phyloP scores from a whole-genome alignment of 1,140 invertebrate species.

The Philaenus spumarius region DNA sequence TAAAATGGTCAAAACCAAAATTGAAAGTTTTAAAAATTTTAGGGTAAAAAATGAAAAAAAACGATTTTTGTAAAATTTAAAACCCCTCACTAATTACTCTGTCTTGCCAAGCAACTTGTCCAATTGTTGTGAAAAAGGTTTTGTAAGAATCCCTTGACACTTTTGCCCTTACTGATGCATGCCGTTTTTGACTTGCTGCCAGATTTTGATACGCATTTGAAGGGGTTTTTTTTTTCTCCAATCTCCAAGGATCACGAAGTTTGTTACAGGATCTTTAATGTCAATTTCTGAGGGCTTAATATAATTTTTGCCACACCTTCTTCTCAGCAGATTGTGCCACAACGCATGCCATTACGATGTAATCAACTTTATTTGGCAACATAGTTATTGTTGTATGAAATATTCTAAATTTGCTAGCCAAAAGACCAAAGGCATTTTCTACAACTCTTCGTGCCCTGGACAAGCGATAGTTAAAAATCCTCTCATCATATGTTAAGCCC shows the following conservation, averaged over 20 bases:
- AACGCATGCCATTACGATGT: conserved; percentile 16
- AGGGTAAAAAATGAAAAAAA: too few relatives aligned
- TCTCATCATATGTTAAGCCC: conserved; percentile 26
- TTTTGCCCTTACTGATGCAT: background rate
- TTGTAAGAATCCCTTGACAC: background rate
- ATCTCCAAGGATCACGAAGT: background rate
- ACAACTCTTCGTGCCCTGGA: conserved; percentile 32
- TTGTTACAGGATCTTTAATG: background rate
- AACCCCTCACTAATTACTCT: background rate
- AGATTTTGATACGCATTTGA: background rate
- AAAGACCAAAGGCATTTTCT: conserved; percentile 42
- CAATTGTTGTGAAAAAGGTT: conserved; percentile 1
- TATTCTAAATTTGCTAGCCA: conserved; percentile 40
- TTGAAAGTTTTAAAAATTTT: too few relatives aligned
- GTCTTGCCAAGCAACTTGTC: conserved; percentile 6
- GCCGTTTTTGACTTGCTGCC: background rate
- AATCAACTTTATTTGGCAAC: conserved; percentile 25
- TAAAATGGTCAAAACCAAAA: too few relatives aligned
- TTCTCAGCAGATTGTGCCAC: conserved; percentile 26
- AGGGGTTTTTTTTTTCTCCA: background rate
- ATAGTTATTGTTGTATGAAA: conserved; percentile 35
- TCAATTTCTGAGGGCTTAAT: background rate
- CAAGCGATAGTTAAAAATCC: conserved; percentile 38
- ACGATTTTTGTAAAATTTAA: background rate
- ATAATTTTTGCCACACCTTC: background rate